Evolutionary conservation across 2,888 invertebrate genomes (phyloP).

Genomic region (Pollenia angustigena): DNA sequence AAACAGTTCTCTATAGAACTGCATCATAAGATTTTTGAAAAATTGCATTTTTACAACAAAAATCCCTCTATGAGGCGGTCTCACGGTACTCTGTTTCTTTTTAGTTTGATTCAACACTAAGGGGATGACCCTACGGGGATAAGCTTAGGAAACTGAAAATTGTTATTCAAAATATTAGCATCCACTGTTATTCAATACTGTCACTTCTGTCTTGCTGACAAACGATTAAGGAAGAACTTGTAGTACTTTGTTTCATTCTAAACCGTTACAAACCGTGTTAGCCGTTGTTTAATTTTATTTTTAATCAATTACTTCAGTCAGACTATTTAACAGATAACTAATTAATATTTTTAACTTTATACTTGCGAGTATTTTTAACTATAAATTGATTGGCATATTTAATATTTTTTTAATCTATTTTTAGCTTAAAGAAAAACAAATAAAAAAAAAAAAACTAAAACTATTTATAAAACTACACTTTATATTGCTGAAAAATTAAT

Average conservation of each 20-base stretch:
- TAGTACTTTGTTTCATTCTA: neutral
- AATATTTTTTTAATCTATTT: slow-evolving; percentile 28
- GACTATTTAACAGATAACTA: neutral
- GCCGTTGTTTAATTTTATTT: neutral
- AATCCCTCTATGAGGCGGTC: too few species aligned
- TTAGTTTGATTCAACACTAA: too few species aligned
- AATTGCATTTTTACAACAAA: too few species aligned
- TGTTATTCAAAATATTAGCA: too few species aligned
- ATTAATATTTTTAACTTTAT: slow-evolving; percentile 1
- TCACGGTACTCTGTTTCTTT: too few species aligned
- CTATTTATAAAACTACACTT: slow-evolving; percentile 44
- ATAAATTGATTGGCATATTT: slow-evolving; percentile 32
- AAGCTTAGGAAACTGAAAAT: too few species aligned
- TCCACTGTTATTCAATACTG: too few species aligned
- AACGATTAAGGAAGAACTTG: neutral
- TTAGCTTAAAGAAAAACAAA: neutral
- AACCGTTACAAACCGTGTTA: too few species aligned
- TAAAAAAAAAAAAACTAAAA: slow-evolving; percentile 15
- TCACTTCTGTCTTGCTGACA: too few species aligned
- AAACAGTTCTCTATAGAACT: too few species aligned
- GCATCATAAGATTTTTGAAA: too few species aligned
- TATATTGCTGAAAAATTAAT: slow-evolving; percentile 56
- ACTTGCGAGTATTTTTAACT: neutral
- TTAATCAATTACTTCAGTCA: neutral
- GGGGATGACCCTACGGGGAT: too few species aligned